A percentile compares a stretch with the other conserved stretches of the same genome.
Conservation (phyloP, 2,113 vertebrate species). For the Lichenostomus cassidix region DNA sequence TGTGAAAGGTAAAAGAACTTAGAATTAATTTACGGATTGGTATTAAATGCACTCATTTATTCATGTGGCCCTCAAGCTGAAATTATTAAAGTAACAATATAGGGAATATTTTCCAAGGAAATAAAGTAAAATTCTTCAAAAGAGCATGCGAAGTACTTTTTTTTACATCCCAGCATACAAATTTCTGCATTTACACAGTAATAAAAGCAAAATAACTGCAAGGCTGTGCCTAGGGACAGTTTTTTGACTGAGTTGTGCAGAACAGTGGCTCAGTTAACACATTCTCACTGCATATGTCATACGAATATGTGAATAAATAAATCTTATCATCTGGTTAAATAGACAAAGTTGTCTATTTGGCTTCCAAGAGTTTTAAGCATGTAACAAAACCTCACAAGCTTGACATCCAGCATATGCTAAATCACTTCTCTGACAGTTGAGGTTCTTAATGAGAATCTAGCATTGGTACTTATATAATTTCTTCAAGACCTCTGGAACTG, state of each 20-base stretch:
- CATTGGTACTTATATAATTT: neutral
- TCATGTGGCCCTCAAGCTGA: neutral
- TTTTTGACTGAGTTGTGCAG: neutral
- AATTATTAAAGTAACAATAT: neutral
- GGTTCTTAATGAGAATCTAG: neutral
- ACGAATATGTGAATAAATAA: neutral
- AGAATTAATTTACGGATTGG: neutral
- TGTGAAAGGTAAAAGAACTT: neutral
- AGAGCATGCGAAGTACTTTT: neutral
- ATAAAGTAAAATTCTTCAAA: neutral
- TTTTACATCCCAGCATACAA: neutral
- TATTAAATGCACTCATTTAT: neutral
- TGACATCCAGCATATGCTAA: neutral
- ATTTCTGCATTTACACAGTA: neutral
- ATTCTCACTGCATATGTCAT: neutral
- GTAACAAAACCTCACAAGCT: neutral
- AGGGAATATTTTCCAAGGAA: neutral
- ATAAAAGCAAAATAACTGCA: neutral
- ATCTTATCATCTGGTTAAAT: neutral
- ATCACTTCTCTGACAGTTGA: fast-evolving
- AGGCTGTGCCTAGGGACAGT: neutral
- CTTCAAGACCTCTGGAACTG: neutral
- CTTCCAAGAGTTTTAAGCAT: neutral
- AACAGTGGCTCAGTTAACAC: neutral
- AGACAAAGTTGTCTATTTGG: neutral